A percentile compares a stretch with the other conserved stretches of the same genome.
These are phyloP conservation scores for Protonibea diacanthus DNA, from an alignment of 2,797 vertebrate genomes.

Conservation along the genomic window DNA sequence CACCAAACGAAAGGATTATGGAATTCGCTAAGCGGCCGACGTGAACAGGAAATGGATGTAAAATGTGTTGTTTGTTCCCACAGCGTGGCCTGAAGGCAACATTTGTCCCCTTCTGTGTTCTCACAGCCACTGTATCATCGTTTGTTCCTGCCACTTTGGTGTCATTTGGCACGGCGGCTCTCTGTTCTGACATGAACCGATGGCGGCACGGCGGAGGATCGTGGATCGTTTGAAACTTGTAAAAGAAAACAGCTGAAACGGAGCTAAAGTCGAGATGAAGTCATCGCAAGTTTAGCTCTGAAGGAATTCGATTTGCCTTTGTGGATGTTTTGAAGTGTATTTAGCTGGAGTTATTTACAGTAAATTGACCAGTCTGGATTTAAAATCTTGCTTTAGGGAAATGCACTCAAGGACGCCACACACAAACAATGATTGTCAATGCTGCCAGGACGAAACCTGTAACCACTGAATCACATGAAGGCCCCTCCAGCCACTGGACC, in stretches of 20 bases:
- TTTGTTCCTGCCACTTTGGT: slow-evolving; percentile 41
- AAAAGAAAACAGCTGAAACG: background rate
- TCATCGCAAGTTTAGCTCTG: background rate
- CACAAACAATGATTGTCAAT: background rate
- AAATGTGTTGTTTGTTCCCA: slow-evolving; percentile 47
- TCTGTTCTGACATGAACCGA: slow-evolving; percentile 32
- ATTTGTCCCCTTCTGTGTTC: slow-evolving; percentile 50
- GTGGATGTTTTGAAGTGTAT: background rate
- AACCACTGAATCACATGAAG: slow-evolving; percentile 13
- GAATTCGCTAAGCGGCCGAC: slow-evolving; percentile 30
- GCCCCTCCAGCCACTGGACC: slow-evolving; percentile 19
- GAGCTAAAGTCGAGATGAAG: background rate
- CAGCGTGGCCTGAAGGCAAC: slow-evolving; percentile 37
- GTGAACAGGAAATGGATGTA: slow-evolving; percentile 19
- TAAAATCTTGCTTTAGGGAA: background rate
- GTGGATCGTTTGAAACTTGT: background rate
- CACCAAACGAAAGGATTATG: slow-evolving; percentile 21
- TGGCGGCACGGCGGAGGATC: background rate
- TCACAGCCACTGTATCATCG: slow-evolving; percentile 34
- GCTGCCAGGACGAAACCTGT: slow-evolving; percentile 17
- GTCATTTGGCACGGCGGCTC: slow-evolving; percentile 12
- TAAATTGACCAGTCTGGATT: background rate
- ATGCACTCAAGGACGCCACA: slow-evolving; percentile 27
- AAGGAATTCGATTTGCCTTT: background rate
- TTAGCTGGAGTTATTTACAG: background rate